phyloP scores from a whole-genome alignment of 1,140 invertebrate species.

The Pemphigus obesinymphae region DNA sequence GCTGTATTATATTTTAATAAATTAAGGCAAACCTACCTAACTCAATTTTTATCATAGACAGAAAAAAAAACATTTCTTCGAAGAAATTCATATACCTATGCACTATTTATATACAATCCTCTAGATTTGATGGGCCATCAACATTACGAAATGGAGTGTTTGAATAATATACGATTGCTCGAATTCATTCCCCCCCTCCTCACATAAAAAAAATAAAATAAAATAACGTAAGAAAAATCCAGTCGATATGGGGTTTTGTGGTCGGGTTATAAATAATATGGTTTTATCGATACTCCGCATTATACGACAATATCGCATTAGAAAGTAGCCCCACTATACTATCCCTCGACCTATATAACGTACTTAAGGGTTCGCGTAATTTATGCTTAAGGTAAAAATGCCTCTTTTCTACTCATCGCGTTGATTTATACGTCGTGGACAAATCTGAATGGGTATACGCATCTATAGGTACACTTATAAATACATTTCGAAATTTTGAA shows the following conservation, averaged over 20 bases:
- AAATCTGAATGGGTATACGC: background rate
- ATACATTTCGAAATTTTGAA: no score
- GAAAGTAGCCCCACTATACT: background rate
- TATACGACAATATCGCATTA: slow-evolving; percentile 16
- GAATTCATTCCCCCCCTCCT: no score
- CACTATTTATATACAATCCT: no score
- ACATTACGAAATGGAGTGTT: no score
- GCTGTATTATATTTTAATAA: no score
- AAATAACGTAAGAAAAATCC: background rate
- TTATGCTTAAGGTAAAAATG: slow-evolving; percentile 3
- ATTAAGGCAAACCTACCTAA: no score
- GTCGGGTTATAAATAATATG: slow-evolving; percentile 23
- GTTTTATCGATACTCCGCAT: slow-evolving; percentile 19
- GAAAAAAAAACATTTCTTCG: no score
- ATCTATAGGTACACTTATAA: background rate
- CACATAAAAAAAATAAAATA: no score
- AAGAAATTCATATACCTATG: no score
- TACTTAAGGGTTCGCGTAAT: background rate
- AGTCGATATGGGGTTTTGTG: background rate
- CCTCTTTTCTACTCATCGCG: background rate
- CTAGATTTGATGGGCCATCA: no score
- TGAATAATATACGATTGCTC: no score
- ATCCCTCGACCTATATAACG: background rate
- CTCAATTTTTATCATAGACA: no score
- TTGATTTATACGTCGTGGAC: background rate